Conservation (phyloP, 1,140 invertebrate species). For the Cydia pomonella region DNA sequence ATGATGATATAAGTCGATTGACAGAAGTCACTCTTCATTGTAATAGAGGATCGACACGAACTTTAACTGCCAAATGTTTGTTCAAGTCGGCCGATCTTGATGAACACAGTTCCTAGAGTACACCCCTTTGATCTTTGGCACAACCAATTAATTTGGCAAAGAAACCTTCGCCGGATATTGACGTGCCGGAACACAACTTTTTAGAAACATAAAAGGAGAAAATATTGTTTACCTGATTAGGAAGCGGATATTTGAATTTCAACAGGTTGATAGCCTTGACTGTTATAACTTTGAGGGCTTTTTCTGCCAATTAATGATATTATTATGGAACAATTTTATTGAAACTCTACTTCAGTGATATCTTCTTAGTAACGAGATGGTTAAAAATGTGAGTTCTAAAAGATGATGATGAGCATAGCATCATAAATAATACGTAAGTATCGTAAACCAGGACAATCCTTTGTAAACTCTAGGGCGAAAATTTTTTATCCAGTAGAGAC, state of each 20-base stretch:
- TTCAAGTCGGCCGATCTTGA: slow-evolving; percentile 55
- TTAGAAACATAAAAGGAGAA: slow-evolving; percentile 18
- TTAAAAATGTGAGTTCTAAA: too few relatives aligned
- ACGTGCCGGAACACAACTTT: slow-evolving; percentile 37
- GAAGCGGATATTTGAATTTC: slow-evolving; percentile 30
- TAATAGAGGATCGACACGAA: slow-evolving; percentile 53
- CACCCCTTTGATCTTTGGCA: slow-evolving; percentile 69
- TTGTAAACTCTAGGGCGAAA: too few relatives aligned
- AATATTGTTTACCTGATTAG: slow-evolving; percentile 20
- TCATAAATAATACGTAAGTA: too few relatives aligned
- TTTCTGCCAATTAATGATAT: background rate
- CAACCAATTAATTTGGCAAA: slow-evolving; percentile 68
- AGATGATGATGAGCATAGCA: too few relatives aligned
- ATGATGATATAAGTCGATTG: slow-evolving; percentile 49
- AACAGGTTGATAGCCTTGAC: background rate
- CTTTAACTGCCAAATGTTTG: slow-evolving; percentile 66
- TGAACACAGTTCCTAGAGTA: slow-evolving; percentile 59
- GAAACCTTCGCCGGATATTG: slow-evolving; percentile 59
- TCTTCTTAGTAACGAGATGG: too few relatives aligned
- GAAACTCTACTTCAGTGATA: too few relatives aligned
- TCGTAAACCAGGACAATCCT: too few relatives aligned
- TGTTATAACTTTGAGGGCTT: background rate
- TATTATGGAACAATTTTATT: background rate
- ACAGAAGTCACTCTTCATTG: slow-evolving; percentile 57
- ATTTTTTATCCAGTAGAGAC: too few relatives aligned